Evolutionary conservation across 2,888 invertebrate genomes (phyloP), one percentile per base, ranked within the genome.

Genomic region (Phengaris arion): DNA sequence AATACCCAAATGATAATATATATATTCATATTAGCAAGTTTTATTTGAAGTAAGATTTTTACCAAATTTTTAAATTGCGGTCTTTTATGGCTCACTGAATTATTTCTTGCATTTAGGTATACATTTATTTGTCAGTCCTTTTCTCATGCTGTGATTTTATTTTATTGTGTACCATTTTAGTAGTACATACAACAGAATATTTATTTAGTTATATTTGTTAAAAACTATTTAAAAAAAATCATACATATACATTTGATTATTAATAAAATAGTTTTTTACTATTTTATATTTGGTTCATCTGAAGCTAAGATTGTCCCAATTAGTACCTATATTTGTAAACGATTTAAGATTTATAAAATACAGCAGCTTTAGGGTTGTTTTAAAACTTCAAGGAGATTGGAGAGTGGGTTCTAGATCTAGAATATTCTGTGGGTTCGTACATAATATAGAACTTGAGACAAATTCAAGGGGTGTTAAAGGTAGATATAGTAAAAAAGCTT

Each of bases 381-480:
- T 70, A 46, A 75, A 73, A 72, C 74, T 48, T 15, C 59, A 74
- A 74, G 74, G 70, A 77, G 78, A 79, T 78, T 77, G 77, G 79
- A 79, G 80, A 81, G 78, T 78, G 80, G 78, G 81, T 80, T 77
- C 77, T 80, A 81, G 79, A 81, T 90, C 90, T 89, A 89, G 91
- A 90, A 90, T 83, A 84, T 90, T 90, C 90, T 83, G 80, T 83
- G 78, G 77, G 79, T 77, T 75, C 74, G 79, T 75, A 76, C 76
- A 55, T 46, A 46, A 46, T 46, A 54, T 46, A 74, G 46, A 76
- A 68, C 74, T 72, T 75, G 55, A 76, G 6, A 69, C 73, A 77
- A 68, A 74, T 74, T 75, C 64, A 69, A 75, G 77, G 80, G 80
- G 78, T 79, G 76, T 79, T 74, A 76, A 79, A 81, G 81, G 78